A percentile compares a stretch with the other conserved stretches of the same genome.
phyloP scores from a whole-genome alignment of 2,113 vertebrate species.

The Axis porcinus region DNA sequence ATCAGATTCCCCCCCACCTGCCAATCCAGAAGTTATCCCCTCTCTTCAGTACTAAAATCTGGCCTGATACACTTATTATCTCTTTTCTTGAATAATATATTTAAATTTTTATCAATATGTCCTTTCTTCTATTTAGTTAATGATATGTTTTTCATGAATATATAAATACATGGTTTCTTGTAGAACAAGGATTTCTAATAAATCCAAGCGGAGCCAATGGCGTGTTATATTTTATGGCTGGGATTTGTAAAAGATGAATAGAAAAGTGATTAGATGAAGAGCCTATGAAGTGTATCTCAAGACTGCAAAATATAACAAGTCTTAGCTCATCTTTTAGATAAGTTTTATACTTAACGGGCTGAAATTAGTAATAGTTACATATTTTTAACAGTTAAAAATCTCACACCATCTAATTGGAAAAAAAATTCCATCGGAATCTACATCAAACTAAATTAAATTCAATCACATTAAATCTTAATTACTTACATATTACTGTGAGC shows the following conservation, averaged over 20 bases:
- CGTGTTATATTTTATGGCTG: neutral
- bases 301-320: neutral
- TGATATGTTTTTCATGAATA: neutral
- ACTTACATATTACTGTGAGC: neutral
- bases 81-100: neutral
- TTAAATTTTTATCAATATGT: neutral
- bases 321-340: neutral
- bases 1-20: fast-evolving
- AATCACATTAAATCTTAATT: conserved; percentile 46
- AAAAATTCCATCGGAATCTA: neutral
- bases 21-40: neutral
- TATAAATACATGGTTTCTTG: neutral
- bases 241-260: conserved; percentile 4
- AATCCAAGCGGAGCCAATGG: neutral
- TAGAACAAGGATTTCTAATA: neutral
- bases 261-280: neutral
- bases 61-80: neutral
- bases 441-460: conserved; percentile 51
- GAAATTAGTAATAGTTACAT: neutral
- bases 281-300: neutral
- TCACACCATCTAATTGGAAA: neutral
- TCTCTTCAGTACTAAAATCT: neutral
- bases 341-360: neutral
- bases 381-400: conserved; percentile 36
- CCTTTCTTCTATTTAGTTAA: neutral